Evolutionary conservation across 2,113 vertebrate genomes (phyloP), one percentile per base, ranked within the genome.

Genomic region (Apistogramma diplotaenia): DNA sequence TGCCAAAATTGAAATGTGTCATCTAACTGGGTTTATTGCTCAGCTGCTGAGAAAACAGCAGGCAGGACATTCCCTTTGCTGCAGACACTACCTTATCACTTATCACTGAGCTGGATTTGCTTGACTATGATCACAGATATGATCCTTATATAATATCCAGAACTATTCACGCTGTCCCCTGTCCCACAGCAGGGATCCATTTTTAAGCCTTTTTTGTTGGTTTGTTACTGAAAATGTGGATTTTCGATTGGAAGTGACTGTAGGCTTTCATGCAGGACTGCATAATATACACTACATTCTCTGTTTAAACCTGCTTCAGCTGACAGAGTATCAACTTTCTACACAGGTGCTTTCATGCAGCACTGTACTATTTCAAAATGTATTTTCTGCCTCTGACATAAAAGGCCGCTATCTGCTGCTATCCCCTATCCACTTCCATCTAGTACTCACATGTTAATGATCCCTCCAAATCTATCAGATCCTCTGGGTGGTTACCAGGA

Each of bases 371-470:
- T 29, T 27, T n/a, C 5, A 51, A 76, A 54, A n/a, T 53, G 5
- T 23, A 46, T 80, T 8, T 35, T 57, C 1, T 61, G 5, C 51
- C 5, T 4, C 37, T 4, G 16, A 3, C 51, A 7, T 35, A 11
- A 10, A 53, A 72, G 3, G 23, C 1, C 25, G 55, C 8, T 25
- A 21, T 31, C 23, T 37, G 33, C 1, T 54, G 16, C 31, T 25
- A 4, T 46, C 7, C 29, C 16, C 31, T 25, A 4, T 46, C 7
- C 29, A 81, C 67, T 35, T 55, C 23, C 55, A 59, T 65, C 12
- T 9, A 61, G 29, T 88, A 96, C 95, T 95, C 91, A 96, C 95
- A 93, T 78, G 87, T 91, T 59, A 91, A 92, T 21, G 95, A 83
- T 81, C 67, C 85, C 40, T 93, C 93, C 74, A 83, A 81, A 57